Base-by-base conservation (phyloP, 2,113 vertebrate species). In the Eulacestoma nigropectus region DNA sequence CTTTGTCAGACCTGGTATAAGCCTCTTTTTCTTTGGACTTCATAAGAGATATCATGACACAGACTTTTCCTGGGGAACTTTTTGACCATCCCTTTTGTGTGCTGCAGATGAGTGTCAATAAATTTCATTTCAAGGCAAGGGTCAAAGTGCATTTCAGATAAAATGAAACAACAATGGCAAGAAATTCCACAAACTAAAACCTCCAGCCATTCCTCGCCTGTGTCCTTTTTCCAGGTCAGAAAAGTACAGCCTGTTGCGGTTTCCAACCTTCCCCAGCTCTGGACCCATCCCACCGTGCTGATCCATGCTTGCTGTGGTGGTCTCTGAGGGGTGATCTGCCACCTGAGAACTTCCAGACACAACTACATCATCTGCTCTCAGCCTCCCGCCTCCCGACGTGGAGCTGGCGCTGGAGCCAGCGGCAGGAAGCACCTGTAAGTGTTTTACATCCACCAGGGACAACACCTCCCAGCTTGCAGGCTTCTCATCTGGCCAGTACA, bases 281-380 rank as follows among this genome's bases (percentile, higher is more conserved):
- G 4, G 52, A 29, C 18, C 62, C 52, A 30, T 26, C 67, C 72
- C 3, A 0, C 55, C 5, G 3, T 44, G 56, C 67, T 32, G 63
- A n/a, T 25, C 84, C 42, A 15, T 0, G 8, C 79, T 91, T 18
- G 11, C 91, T n/a, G 25, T n/a, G 84, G 89, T 33, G 68, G 72
- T 87, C 81, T 64, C 93, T 13, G 27, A 72, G 67, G 75, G 70
- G 74, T 23, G 86, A 94, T 87, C 86, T 86, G 35, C 86, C 92
- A 87, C 74, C 94, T 93, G 95, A 96, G 81, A 93, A 91, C 86
- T 92, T 95, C 95, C 95, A 97, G 92, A 93, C 62, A 74, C 81
- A 70, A 8, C 93, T 88, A 90, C 73, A 67, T 84, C 90, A 95
- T 94, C 86, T 75, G 83, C 72, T 93, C 84, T 14, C 67, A 59